A percentile compares a stretch with the other conserved stretches of the same genome.
Conservation (phyloP, 2,888 invertebrate genomes). For the Polyommatus icarus region DNA sequence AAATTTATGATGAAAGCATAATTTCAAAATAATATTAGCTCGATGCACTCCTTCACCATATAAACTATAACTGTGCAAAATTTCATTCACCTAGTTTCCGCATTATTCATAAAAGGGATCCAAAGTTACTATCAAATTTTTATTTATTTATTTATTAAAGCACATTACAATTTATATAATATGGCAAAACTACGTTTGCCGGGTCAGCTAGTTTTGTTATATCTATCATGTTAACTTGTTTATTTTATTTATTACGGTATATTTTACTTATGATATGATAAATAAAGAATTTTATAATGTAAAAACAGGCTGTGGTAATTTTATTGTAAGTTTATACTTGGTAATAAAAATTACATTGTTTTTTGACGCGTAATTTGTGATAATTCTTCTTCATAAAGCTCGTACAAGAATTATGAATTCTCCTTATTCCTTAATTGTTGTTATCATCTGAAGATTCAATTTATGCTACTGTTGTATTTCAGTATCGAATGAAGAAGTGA, state of each 20-base stretch:
- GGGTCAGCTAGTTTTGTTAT: neutral
- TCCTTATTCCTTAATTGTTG: neutral
- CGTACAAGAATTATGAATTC: neutral
- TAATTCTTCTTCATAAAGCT: too few species aligned
- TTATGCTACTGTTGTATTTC: neutral
- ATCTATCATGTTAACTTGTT: conserved; percentile 1
- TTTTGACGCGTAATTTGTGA: neutral
- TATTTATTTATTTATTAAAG: too few species aligned
- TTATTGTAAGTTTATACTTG: neutral
- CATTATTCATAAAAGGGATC: too few species aligned
- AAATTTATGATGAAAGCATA: too few species aligned
- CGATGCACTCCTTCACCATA: too few species aligned
- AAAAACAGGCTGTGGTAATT: neutral
- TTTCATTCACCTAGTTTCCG: too few species aligned
- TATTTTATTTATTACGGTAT: too few species aligned
- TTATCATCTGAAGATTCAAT: neutral
- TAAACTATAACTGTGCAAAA: too few species aligned
- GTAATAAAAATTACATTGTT: neutral
- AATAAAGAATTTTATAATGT: neutral
- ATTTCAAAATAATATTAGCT: too few species aligned
- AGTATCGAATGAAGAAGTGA: neutral
- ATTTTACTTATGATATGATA: neutral
- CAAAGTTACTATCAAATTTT: too few species aligned
- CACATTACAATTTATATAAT: too few species aligned
- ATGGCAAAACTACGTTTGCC: too few species aligned